Evolutionary conservation across 2,888 invertebrate species (phyloP).

Genomic region (Acronicta aceris): DNA sequence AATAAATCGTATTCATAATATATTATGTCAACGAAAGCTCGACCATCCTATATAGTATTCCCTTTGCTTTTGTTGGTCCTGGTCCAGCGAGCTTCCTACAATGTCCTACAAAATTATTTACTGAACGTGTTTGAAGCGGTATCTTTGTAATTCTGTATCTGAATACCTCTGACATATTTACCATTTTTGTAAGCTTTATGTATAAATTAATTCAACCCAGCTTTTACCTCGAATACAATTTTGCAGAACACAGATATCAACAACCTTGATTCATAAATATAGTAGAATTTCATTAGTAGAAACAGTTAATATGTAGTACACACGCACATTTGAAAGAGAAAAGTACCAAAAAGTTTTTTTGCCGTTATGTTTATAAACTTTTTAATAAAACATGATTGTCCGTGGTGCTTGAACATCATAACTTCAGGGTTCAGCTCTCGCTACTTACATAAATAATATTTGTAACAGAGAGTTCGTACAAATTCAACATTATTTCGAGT

Average conservation of each 20-base stretch:
- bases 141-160: constrained; percentile 13
- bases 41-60: constrained; percentile 22
- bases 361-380: constrained; percentile 24
- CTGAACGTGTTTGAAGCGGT: constrained; percentile 17
- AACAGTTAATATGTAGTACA: constrained; percentile 60
- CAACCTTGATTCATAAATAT: constrained; percentile 63
- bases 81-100: constrained; percentile 2
- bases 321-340: constrained; percentile 22
- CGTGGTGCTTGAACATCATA: constrained; percentile 39
- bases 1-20: constrained; percentile 19
- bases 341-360: constrained; percentile 1
- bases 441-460: constrained; percentile 38
- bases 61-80: constrained; percentile 20
- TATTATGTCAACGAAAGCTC: constrained; percentile 19
- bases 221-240: constrained; percentile 38
- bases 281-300: constrained; percentile 77
- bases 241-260: constrained; percentile 32
- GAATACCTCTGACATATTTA: constrained; percentile 5
- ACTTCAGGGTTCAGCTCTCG: constrained; percentile 39
- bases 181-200: neutral
- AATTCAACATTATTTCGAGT: constrained; percentile 24
- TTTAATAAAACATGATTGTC: constrained; percentile 43
- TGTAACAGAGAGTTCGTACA: constrained; percentile 33
- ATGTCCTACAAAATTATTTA: constrained; percentile 31
- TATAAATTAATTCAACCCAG: constrained; percentile 12